A percentile compares a stretch with the other conserved stretches of the same genome.
phyloP scores from a whole-genome alignment of 1,140 invertebrate genomes.

The Drosophila paulistorum region DNA sequence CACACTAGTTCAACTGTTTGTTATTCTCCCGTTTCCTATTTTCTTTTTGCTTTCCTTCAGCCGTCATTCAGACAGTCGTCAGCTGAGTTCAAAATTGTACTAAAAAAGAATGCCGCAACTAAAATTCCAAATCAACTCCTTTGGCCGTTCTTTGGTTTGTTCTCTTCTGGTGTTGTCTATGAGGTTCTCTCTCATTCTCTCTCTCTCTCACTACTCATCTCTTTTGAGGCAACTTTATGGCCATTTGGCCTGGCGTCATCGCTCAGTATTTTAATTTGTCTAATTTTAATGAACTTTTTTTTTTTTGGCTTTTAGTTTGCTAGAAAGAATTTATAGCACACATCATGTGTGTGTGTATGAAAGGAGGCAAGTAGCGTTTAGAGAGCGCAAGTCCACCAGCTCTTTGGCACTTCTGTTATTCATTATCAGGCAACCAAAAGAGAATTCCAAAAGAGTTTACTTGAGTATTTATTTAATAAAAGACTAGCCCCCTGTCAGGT shows the following conservation, averaged over 20 bases:
- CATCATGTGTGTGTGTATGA: too few species aligned
- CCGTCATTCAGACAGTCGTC: slow-evolving; percentile 57
- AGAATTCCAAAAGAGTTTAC: slow-evolving; percentile 49
- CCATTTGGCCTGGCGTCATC: slow-evolving; percentile 57
- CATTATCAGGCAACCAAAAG: slow-evolving; percentile 37
- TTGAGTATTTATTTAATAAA: not conserved
- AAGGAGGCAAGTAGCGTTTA: not conserved
- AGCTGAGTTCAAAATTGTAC: slow-evolving; percentile 70
- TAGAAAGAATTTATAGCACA: slow-evolving; percentile 13
- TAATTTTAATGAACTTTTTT: slow-evolving; percentile 72
- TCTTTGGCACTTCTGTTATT: not conserved
- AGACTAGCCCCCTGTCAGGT: not conserved
- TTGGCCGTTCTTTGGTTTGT: slow-evolving; percentile 5
- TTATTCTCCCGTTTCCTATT: slow-evolving; percentile 46
- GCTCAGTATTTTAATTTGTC: slow-evolving; percentile 61
- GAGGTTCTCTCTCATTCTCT: slow-evolving; percentile 30
- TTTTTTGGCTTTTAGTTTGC: slow-evolving; percentile 14
- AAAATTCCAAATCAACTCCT: slow-evolving; percentile 74
- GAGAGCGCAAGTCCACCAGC: not conserved
- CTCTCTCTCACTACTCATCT: slow-evolving; percentile 8
- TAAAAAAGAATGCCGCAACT: slow-evolving; percentile 71
- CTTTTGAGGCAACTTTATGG: slow-evolving; percentile 49
- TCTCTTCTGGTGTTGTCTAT: slow-evolving; percentile 24
- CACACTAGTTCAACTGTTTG: slow-evolving; percentile 8
- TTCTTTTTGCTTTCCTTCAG: slow-evolving; percentile 31